These are phyloP conservation scores for Lytechinus pictus DNA, from an alignment of 35 echinoderm and acorn worm genomes.

Conservation along the genomic window DNA sequence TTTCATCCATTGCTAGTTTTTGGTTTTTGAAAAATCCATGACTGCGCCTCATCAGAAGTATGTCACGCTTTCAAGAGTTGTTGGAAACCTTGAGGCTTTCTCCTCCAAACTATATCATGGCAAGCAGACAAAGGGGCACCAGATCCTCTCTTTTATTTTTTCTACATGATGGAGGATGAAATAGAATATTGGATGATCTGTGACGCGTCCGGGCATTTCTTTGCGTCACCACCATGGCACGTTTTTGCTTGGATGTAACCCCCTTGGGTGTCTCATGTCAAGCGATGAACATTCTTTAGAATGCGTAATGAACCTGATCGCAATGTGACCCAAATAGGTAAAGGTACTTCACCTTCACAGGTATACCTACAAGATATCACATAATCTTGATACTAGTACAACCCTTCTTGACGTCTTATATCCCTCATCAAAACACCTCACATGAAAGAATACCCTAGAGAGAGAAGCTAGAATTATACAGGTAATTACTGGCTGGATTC, in stretches of 20 bases:
- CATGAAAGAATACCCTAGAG: too few species aligned
- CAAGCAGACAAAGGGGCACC: not conserved
- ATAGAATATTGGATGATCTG: not conserved
- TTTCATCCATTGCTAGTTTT: not conserved
- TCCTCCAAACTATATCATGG: constrained; percentile 10
- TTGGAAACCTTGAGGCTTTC: not conserved
- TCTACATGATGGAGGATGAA: constrained; percentile 17
- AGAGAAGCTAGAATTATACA: too few species aligned
- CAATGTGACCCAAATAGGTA: not conserved
- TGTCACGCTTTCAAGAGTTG: not conserved
- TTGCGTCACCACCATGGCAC: constrained; percentile 5
- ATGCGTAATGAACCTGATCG: not conserved
- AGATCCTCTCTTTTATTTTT: not conserved
- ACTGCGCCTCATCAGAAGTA: not conserved
- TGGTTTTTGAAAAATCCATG: not conserved
- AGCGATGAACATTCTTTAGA: constrained; percentile 3
- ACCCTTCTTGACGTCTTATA: too few species aligned
- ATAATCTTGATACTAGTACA: too few species aligned
- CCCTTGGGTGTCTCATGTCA: constrained; percentile 25
- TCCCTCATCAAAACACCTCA: too few species aligned
- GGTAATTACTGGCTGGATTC: too few species aligned
- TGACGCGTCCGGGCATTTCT: not conserved
- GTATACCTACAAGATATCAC: not conserved
- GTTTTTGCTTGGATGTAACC: constrained; percentile 6
- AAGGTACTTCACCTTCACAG: not conserved